These are phyloP conservation scores for Dromiciops gliroides DNA, from an alignment of 2,113 vertebrate genomes.

Conservation along the genomic window DNA sequence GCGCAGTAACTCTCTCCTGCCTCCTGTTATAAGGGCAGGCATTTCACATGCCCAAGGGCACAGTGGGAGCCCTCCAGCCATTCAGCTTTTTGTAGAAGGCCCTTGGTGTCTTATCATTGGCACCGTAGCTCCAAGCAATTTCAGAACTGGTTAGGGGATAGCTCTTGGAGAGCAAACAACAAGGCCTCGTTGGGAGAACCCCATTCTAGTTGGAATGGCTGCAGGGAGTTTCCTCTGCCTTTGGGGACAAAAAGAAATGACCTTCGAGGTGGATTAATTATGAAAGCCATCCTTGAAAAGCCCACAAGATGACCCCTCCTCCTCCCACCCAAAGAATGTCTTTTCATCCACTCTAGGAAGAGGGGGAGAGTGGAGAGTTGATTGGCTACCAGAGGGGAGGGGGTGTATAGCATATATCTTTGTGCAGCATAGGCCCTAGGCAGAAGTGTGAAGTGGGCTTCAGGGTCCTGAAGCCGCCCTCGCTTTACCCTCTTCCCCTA, in stretches of 20 bases:
- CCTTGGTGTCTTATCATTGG: constrained; percentile 13
- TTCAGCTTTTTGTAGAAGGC: neutral
- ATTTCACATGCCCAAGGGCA: neutral
- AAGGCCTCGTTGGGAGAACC: neutral
- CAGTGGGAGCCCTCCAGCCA: neutral
- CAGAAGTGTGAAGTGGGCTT: neutral
- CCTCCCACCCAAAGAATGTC: neutral
- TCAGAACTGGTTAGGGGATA: constrained; percentile 30
- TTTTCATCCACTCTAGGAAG: neutral
- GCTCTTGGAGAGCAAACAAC: constrained; percentile 3
- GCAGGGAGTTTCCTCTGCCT: neutral
- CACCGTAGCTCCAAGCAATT: constrained; percentile 17
- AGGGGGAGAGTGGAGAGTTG: constrained; percentile 5
- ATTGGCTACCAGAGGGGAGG: neutral
- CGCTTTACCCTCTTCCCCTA: neutral
- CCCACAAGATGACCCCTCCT: neutral
- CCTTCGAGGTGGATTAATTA: constrained; percentile 18
- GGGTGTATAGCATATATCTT: neutral
- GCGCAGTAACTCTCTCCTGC: neutral
- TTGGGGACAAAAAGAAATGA: constrained; percentile 38
- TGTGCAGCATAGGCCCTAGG: neutral
- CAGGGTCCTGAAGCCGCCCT: neutral
- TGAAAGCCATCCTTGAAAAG: neutral
- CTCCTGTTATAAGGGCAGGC: neutral
- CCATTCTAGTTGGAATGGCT: constrained; percentile 12